Evolutionary conservation across 1,140 invertebrate genomes (phyloP).

Genomic region (Ditylenchus dipsaci): DNA sequence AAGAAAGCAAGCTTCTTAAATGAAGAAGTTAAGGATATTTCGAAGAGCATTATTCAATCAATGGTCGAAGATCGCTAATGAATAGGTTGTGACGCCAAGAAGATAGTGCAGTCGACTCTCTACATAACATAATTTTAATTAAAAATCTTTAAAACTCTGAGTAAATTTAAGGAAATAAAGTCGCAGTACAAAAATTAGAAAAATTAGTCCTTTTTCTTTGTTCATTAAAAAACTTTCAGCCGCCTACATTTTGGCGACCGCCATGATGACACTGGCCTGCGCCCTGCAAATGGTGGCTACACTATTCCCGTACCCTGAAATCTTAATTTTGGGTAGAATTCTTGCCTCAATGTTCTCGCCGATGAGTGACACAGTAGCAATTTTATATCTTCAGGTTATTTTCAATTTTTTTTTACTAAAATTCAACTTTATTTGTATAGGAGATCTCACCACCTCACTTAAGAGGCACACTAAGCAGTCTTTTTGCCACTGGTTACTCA

Average conservation of each 20-base stretch:
- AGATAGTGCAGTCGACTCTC: too few species aligned
- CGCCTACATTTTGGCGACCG: constrained; percentile 52
- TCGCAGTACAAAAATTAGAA: too few species aligned
- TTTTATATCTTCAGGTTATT: constrained; percentile 53
- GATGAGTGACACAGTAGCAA: constrained; percentile 47
- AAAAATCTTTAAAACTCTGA: too few species aligned
- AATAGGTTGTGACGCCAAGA: too few species aligned
- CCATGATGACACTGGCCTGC: constrained; percentile 50
- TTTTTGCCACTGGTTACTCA: constrained; percentile 48
- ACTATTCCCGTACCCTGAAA: constrained; percentile 45
- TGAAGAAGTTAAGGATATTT: too few species aligned
- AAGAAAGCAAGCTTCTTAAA: too few species aligned
- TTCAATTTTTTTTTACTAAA: not conserved
- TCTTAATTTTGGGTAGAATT: constrained; percentile 47
- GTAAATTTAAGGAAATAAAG: too few species aligned
- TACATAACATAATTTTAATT: too few species aligned
- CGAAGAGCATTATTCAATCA: too few species aligned
- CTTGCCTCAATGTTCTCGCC: constrained; percentile 54
- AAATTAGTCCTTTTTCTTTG: too few species aligned
- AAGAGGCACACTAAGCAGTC: constrained; percentile 46
- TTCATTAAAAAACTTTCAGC: constrained; percentile 22
- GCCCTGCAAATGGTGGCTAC: constrained; percentile 45
- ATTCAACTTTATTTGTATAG: constrained; percentile 8
- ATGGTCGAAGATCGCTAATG: too few species aligned
- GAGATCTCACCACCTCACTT: constrained; percentile 52